Evolutionary conservation across 1,140 invertebrate species (phyloP), one percentile per base, ranked within the genome.

Genomic region (Tribolium madens): DNA sequence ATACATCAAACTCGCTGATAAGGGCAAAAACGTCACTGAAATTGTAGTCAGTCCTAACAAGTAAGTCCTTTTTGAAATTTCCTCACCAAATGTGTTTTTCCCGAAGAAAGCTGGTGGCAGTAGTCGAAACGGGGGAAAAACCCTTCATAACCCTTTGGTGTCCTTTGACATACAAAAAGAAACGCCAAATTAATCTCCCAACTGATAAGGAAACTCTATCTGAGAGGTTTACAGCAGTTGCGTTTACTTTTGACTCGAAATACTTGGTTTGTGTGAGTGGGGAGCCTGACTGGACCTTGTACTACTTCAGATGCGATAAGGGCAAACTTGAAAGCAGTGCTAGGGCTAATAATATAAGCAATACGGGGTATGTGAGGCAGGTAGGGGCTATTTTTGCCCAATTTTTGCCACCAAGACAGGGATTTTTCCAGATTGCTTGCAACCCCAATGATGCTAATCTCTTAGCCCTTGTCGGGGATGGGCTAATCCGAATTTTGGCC

Each of bases 261-360:
- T 92, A 93, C 83, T 84, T 97, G 9, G 91, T 93, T 17, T 92
- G 92, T 0, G 90, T 96, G 21, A 93, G 92, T 0, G 93, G 93
- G 7, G 91, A 92, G 78, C 93, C 94, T 0, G 94, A 96, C 82
- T 96, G 92, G 89, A 91, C 89, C 15, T 88, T 96, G 84, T 88
- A 95, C 64, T 93, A 91, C 84, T 97, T 93, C 85, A 93, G 93
- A 81, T 95, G 93, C 91, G 94, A 96, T 80, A 95, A 93, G 84
- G 92, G 92, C 0, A 94, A 94, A 86, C 88, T 96, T 0, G 92
- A 95, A 81, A 94, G 92, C 68, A 90, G 90, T 60, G 89, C 90
- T 0, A 93, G 93, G 85, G 89, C 93, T 48, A 89, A 91, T 78
- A 92, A 90, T 85, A 86, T 88, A 0, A 91, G 90, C 79, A 90